Evolutionary conservation across 2,888 invertebrate species (phyloP).

Genomic region (Xiphydria camelus): DNA sequence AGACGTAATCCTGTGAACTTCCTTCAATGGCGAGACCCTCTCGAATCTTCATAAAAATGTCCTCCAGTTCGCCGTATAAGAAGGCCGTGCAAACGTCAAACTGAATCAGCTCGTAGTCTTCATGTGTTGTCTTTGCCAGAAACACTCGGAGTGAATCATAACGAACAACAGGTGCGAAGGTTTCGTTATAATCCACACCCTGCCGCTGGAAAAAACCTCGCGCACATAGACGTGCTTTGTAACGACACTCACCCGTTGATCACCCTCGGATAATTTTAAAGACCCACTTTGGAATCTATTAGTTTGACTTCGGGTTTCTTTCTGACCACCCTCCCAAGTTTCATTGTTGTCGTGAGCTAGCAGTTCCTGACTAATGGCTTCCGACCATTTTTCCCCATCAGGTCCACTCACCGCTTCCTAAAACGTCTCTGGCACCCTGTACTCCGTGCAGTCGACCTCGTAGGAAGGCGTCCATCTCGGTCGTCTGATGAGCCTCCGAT

Average conservation of each 20-base stretch:
- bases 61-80: slow-evolving; percentile 14
- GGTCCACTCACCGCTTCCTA: slow-evolving; percentile 3
- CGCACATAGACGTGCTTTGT: slow-evolving; percentile 10
- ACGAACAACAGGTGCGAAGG: slow-evolving; percentile 14
- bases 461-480: no score
- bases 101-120: slow-evolving; percentile 12
- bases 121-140: slow-evolving; percentile 4
- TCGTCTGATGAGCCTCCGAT: background rate
- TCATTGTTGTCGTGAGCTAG: slow-evolving; percentile 6
- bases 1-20: slow-evolving; percentile 12
- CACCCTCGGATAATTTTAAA: slow-evolving; percentile 8
- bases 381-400: background rate
- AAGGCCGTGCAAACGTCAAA: slow-evolving; percentile 14
- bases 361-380: slow-evolving; percentile 8
- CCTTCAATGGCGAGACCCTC: slow-evolving; percentile 5
- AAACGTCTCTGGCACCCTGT: slow-evolving; percentile 7
- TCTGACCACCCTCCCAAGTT: background rate
- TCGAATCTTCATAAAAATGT: slow-evolving; percentile 14
- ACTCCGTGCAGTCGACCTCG: slow-evolving; percentile 10
- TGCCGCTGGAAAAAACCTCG: slow-evolving; percentile 12
- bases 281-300: slow-evolving; percentile 15
- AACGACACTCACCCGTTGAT: no score
- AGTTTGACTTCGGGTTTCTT: background rate
- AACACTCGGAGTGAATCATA: slow-evolving; percentile 10
- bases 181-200: slow-evolving; percentile 13